Evolutionary conservation across 30 jellyfish, hydroid and myxozoan genomes (phyloP).

Genomic region (Hydractinia echinata): DNA sequence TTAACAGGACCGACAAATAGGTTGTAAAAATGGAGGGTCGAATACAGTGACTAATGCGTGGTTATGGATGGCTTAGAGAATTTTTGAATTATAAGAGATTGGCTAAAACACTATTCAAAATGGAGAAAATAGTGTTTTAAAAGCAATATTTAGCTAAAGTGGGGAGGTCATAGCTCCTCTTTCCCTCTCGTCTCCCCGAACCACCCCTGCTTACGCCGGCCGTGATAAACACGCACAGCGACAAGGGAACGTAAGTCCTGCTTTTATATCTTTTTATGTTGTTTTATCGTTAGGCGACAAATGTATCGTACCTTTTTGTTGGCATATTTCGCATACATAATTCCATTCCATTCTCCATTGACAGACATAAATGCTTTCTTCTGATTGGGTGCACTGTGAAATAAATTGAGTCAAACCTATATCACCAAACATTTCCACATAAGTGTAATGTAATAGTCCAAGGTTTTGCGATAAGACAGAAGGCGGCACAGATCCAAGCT

Average conservation of each 20-base stretch:
- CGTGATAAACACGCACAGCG: background rate
- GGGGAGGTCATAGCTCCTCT: too few relatives aligned
- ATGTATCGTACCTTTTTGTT: conserved; percentile 33
- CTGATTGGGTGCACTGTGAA: conserved; percentile 78
- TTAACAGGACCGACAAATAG: too few relatives aligned
- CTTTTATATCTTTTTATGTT: background rate
- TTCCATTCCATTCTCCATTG: conserved; percentile 98
- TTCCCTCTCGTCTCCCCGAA: too few relatives aligned
- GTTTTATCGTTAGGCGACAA: background rate
- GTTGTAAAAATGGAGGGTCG: too few relatives aligned
- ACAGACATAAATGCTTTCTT: conserved; percentile 84
- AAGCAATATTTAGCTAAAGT: too few relatives aligned
- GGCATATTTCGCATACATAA: conserved; percentile 71
- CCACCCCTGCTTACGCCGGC: background rate
- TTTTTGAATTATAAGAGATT: too few relatives aligned
- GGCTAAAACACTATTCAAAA: too few relatives aligned
- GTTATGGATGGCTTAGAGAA: too few relatives aligned
- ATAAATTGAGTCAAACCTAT: background rate
- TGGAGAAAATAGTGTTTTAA: too few relatives aligned
- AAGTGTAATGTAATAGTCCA: background rate
- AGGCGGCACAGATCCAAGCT: too few relatives aligned
- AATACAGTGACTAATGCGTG: too few relatives aligned
- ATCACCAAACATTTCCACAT: background rate
- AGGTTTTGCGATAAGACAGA: too few relatives aligned
- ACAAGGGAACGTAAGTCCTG: background rate